Evolutionary conservation across 2,113 vertebrate species (phyloP).

Genomic region (Vanacampus margaritifer): DNA sequence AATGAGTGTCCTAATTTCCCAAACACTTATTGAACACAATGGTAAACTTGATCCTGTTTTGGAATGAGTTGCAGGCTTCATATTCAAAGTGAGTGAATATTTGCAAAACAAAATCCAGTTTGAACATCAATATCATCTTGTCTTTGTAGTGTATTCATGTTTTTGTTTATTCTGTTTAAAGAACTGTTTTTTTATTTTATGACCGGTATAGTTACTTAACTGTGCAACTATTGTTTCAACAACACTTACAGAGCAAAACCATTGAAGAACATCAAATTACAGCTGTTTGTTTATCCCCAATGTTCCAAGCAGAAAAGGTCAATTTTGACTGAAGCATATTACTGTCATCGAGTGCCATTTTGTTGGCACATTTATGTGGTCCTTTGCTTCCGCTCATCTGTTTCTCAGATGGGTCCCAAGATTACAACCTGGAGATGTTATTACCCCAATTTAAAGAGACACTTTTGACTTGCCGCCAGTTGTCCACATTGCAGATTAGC

Average conservation of each 20-base stretch:
- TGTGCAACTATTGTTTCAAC: background rate
- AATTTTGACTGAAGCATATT: slow-evolving; percentile 9
- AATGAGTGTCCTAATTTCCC: too few species aligned
- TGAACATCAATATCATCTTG: too few species aligned
- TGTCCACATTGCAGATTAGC: slow-evolving; percentile 46
- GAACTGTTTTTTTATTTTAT: too few species aligned
- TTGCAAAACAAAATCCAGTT: too few species aligned
- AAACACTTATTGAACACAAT: too few species aligned
- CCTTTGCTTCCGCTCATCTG: slow-evolving; percentile 5
- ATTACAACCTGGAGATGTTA: slow-evolving; percentile 47
- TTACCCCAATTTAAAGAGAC: slow-evolving; percentile 54
- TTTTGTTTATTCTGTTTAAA: too few species aligned
- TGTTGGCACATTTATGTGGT: slow-evolving; percentile 7
- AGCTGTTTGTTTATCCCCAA: slow-evolving; percentile 4
- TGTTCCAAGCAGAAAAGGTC: slow-evolving; percentile 2
- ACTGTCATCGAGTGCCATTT: slow-evolving; percentile 12
- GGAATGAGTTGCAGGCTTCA: too few species aligned
- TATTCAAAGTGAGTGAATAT: too few species aligned
- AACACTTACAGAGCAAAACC: background rate
- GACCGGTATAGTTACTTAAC: background rate
- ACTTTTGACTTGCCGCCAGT: slow-evolving; percentile 50
- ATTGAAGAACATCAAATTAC: background rate
- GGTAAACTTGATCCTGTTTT: too few species aligned
- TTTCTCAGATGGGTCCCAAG: slow-evolving; percentile 42
- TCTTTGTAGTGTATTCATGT: too few species aligned